Evolutionary conservation across 2,113 vertebrate genomes (phyloP).

Genomic region (Cettia cetti): DNA sequence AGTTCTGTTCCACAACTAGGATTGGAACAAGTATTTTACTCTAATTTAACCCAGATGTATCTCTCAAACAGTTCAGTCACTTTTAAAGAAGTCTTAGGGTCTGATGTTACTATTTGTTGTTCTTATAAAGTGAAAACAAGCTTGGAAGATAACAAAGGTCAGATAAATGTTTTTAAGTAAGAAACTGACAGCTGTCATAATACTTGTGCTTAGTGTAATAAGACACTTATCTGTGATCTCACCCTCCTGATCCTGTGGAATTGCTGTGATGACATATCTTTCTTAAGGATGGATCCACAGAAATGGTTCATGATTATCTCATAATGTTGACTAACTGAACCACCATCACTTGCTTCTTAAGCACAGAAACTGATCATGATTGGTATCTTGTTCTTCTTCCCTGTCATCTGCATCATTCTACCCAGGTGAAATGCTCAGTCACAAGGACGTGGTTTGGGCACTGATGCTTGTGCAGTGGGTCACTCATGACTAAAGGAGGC

Average conservation of each 20-base stretch:
- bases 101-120: not conserved
- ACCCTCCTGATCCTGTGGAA: not conserved
- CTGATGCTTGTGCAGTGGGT: not conserved
- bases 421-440: not conserved
- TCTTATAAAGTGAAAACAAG: not conserved
- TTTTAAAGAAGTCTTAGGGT: not conserved
- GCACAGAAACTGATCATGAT: not conserved
- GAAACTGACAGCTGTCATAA: not conserved
- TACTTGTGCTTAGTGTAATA: not conserved
- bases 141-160: not conserved
- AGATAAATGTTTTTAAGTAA: not conserved
- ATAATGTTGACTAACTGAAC: not conserved
- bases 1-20: not conserved
- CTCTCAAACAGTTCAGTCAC: not conserved
- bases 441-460: not conserved
- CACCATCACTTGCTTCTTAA: not conserved
- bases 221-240: not conserved
- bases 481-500: not conserved
- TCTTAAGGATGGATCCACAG: not conserved
- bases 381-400: not conserved
- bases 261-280: not conserved
- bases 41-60: not conserved
- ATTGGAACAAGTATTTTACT: not conserved
- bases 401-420: not conserved
- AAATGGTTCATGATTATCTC: not conserved